Conservation (phyloP, 2,113 vertebrate genomes). For the Melozone crissalis region DNA sequence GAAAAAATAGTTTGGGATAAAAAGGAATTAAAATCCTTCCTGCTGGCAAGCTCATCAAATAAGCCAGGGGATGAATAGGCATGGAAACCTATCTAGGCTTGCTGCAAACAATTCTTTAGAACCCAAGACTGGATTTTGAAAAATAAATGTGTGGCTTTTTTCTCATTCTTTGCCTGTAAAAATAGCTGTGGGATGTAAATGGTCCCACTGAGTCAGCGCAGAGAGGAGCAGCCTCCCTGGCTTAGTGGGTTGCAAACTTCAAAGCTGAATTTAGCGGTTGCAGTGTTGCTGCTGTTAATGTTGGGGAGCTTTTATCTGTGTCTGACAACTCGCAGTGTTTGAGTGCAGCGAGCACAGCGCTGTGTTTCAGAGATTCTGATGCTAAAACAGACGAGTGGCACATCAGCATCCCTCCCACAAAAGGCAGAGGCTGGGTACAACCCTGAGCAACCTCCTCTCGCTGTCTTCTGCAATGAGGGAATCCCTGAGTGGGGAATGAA, state of each 20-base stretch:
- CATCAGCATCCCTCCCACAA: neutral
- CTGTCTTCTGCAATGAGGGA: neutral
- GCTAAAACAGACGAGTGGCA: neutral
- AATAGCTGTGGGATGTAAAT: slow-evolving; percentile 43
- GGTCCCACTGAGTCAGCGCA: neutral
- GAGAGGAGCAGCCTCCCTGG: slow-evolving; percentile 16
- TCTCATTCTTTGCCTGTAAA: neutral
- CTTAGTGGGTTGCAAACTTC: slow-evolving; percentile 39
- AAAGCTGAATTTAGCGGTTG: neutral
- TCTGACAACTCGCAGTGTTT: neutral
- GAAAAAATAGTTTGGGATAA: slow-evolving; percentile 38
- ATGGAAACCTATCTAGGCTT: neutral
- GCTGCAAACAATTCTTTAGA: slow-evolving; percentile 2
- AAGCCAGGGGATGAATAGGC: neutral
- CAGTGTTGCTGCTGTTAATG: neutral
- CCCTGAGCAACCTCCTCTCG: neutral
- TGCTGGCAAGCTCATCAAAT: slow-evolving; percentile 13
- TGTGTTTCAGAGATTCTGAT: neutral
- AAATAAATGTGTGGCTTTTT: neutral
- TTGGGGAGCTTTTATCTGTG: neutral
- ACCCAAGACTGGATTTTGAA: neutral
- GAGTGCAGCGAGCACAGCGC: neutral
- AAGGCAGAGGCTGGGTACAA: neutral
- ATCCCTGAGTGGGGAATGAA: accelerated
- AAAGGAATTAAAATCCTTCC: slow-evolving; percentile 37